A percentile compares a stretch with the other conserved stretches of the same genome.
Evolutionary conservation across 2,113 vertebrate species (phyloP).

Genomic region (human): DNA sequence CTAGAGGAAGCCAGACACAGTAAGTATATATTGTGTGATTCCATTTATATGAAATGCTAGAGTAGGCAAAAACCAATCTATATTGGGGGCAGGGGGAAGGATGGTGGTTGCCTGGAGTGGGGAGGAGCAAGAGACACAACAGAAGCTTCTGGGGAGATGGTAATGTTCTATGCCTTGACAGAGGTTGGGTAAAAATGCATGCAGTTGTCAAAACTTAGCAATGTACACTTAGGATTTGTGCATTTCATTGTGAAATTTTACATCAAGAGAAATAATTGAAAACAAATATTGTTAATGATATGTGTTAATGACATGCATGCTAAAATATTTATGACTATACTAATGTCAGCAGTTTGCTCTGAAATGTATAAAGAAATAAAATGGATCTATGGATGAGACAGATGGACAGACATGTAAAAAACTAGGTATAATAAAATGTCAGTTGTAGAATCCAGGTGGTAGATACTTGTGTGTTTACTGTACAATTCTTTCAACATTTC

Average conservation of each 20-base stretch:
- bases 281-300: background rate
- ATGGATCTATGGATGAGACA: background rate
- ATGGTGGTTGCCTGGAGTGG: background rate
- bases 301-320: background rate
- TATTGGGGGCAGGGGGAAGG: background rate
- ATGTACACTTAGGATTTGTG: background rate
- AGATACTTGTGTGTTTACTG: background rate
- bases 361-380: conserved; percentile 6
- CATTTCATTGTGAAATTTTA: background rate
- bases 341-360: background rate
- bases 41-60: background rate
- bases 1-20: background rate
- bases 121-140: background rate
- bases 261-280: background rate
- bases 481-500: background rate
- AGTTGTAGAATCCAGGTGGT: background rate
- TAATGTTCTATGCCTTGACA: background rate
- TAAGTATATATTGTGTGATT: background rate
- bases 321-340: background rate
- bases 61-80: background rate
- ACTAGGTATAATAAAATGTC: background rate
- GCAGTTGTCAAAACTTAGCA: background rate
- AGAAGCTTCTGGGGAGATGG: background rate
- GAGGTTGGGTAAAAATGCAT: background rate
- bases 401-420: background rate